These are phyloP conservation scores for Cephalotes varians DNA, from an alignment of 2,888 invertebrate genomes.

Conservation along the genomic window DNA sequence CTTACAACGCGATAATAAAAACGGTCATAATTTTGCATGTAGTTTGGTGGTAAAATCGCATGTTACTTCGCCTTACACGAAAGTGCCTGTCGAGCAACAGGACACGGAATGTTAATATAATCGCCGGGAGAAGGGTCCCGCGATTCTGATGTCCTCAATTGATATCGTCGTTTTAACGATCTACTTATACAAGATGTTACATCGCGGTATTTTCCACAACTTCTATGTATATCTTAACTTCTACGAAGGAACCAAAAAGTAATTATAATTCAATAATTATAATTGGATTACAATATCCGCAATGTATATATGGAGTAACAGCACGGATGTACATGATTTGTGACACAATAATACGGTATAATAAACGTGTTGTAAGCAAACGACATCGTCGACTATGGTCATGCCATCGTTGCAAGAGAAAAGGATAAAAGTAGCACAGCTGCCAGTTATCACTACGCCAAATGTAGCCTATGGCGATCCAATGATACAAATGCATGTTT, in stretches of 20 bases:
- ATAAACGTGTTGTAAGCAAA: conserved; percentile 47
- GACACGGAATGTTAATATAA: conserved; percentile 79
- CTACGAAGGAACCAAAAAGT: neutral
- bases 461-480: conserved; percentile 71
- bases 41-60: conserved; percentile 80
- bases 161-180: conserved; percentile 79
- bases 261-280: conserved; percentile 45
- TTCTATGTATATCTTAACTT: conserved; percentile 37
- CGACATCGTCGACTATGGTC: conserved; percentile 72
- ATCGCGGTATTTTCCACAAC: conserved; percentile 60
- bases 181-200: conserved; percentile 69
- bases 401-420: conserved; percentile 73
- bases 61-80: conserved; percentile 71
- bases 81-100: conserved; percentile 65
- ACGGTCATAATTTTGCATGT: conserved; percentile 74
- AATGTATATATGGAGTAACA: neutral
- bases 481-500: conserved; percentile 67
- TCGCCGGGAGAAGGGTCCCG: conserved; percentile 78
- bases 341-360: neutral
- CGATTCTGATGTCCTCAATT: conserved; percentile 79
- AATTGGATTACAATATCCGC: conserved; percentile 37
- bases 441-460: conserved; percentile 82
- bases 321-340: neutral
- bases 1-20: conserved; percentile 75
- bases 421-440: conserved; percentile 78